Percentiles rank a stretch among this genome's conserved stretches.
These are phyloP conservation scores for Drosophila virilis DNA, from an alignment of 1,140 invertebrate species.

Conservation along the genomic window DNA sequence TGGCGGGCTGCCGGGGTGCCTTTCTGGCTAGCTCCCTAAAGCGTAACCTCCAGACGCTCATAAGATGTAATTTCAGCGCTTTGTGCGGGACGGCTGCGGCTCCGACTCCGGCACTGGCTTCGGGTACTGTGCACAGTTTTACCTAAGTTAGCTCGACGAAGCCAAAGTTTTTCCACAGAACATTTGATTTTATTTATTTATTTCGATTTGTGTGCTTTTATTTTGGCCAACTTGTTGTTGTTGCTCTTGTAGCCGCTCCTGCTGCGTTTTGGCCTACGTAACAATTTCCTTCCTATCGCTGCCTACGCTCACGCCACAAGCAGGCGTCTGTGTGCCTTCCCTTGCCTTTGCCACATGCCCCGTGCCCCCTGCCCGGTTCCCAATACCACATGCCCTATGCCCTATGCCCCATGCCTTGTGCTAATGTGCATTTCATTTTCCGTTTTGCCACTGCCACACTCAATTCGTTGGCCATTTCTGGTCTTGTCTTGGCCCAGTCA, in stretches of 20 bases:
- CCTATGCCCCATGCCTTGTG: background rate
- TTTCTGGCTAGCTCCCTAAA: conserved; percentile 34
- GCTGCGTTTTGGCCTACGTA: conserved; percentile 55
- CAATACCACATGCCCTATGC: background rate
- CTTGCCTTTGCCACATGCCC: background rate
- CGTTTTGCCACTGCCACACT: conserved; percentile 64
- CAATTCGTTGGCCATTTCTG: conserved; percentile 73
- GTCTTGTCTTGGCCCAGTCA: conserved; percentile 39
- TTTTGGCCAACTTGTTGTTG: conserved; percentile 25
- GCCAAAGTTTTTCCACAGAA: conserved; percentile 61
- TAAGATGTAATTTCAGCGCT: conserved; percentile 78
- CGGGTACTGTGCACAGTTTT: conserved; percentile 28
- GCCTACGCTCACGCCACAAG: conserved; percentile 5
- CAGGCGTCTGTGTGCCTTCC: background rate
- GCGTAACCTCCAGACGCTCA: conserved; percentile 71
- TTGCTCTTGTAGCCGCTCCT: conserved; percentile 10
- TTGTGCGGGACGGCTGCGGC: conserved; percentile 19
- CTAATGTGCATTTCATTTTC: conserved; percentile 83
- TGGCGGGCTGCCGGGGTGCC: background rate
- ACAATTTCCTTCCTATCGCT: conserved; percentile 65
- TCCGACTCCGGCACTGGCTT: background rate
- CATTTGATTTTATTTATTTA: conserved; percentile 83
- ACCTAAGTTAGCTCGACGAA: conserved; percentile 40
- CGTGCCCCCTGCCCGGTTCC: background rate
- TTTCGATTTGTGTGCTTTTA: conserved; percentile 74